phyloP scores from a whole-genome alignment of 1,140 invertebrate genomes.

The Archivesica marissinica region DNA sequence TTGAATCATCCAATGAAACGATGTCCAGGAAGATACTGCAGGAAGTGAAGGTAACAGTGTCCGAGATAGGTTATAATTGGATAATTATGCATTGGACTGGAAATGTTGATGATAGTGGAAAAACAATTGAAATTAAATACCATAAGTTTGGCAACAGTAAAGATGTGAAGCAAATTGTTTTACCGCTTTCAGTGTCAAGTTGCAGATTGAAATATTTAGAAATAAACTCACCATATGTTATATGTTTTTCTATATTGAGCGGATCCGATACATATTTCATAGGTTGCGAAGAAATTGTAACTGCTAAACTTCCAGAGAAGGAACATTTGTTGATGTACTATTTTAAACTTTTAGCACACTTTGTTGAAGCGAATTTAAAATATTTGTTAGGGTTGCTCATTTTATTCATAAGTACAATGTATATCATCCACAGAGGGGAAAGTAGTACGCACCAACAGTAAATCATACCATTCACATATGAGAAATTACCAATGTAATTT shows the following conservation, averaged over 20 bases:
- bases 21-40: neutral
- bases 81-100: constrained; percentile 1
- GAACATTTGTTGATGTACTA: neutral
- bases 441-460: neutral
- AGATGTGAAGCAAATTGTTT: neutral
- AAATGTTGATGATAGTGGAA: neutral
- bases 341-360: neutral
- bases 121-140: neutral
- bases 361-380: neutral
- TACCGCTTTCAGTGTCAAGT: constrained; percentile 4
- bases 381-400: neutral
- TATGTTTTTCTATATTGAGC: neutral
- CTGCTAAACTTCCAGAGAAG: neutral
- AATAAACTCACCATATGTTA: constrained; percentile 8
- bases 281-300: constrained; percentile 30
- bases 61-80: neutral
- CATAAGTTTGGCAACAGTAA: constrained; percentile 25
- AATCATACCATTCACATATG: neutral
- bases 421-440: neutral
- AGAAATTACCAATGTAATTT: no score
- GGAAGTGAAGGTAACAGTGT: neutral
- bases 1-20: constrained; percentile 6
- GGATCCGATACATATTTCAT: neutral
- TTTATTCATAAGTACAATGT: neutral
- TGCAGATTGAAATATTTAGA: constrained; percentile 16